These are phyloP conservation scores for Ornithoptera alexandrae DNA, from an alignment of 2,888 invertebrate genomes.

Conservation along the genomic window DNA sequence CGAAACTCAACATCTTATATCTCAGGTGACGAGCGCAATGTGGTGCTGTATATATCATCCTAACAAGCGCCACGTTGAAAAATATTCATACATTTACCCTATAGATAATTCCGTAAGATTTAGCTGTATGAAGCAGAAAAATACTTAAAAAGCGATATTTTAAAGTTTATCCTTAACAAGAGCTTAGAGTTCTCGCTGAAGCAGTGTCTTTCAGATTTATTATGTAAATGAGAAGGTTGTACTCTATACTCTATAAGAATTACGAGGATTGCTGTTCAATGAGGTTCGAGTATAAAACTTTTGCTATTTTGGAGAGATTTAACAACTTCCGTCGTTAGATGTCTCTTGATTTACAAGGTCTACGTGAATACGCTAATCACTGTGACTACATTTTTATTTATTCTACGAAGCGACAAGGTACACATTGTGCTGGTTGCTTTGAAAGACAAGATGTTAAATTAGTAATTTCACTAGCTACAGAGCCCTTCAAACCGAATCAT, in stretches of 20 bases:
- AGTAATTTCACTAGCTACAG: no score
- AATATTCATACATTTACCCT: neutral
- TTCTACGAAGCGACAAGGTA: no score
- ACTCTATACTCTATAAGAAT: neutral
- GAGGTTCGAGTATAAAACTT: slow-evolving; percentile 17
- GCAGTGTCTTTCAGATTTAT: slow-evolving; percentile 6
- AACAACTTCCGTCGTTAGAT: slow-evolving; percentile 64
- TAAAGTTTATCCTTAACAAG: neutral
- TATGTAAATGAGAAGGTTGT: slow-evolving; percentile 5
- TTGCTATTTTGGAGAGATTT: slow-evolving; percentile 13
- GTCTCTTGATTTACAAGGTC: slow-evolving; percentile 43
- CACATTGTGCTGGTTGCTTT: no score
- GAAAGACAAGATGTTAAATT: no score
- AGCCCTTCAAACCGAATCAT: no score
- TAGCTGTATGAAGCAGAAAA: neutral
- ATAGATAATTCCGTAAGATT: neutral
- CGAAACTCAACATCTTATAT: no score
- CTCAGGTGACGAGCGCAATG: no score
- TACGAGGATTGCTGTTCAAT: slow-evolving; percentile 9
- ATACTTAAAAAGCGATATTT: slow-evolving; percentile 2
- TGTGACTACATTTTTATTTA: no score
- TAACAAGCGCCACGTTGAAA: no score
- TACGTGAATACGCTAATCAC: neutral
- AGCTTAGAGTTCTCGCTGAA: slow-evolving; percentile 5
- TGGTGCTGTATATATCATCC: no score